phyloP scores from a whole-genome alignment of 2,113 vertebrate species.

The Engraulis encrasicolus region DNA sequence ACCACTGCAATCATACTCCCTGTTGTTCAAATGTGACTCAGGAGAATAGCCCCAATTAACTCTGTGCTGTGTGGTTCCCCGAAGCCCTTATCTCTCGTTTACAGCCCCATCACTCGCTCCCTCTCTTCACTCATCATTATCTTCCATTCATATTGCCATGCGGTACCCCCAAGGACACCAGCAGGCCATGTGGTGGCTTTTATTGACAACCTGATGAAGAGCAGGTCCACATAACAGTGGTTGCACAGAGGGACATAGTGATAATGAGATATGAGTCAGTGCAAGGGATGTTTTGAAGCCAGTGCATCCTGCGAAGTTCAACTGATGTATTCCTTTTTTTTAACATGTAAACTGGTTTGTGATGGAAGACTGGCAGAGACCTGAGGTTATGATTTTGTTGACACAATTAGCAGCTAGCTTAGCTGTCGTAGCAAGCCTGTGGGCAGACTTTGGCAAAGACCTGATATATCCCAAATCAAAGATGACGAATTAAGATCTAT shows the following conservation, averaged over 20 bases:
- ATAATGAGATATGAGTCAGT: neutral
- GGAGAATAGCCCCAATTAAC: neutral
- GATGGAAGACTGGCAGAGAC: neutral
- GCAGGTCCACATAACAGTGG: no score
- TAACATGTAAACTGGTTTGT: neutral
- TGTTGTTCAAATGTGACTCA: neutral
- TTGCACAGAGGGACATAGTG: neutral
- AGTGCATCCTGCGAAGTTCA: neutral
- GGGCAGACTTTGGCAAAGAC: no score
- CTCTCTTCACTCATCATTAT: neutral
- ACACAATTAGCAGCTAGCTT: neutral
- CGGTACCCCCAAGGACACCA: neutral
- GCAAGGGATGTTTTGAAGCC: neutral
- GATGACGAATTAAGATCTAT: no score
- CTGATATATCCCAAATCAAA: no score
- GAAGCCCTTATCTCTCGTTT: neutral
- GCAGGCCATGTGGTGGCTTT: neutral
- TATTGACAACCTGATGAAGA: neutral
- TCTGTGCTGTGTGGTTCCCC: neutral
- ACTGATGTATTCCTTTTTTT: neutral
- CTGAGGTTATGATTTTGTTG: neutral
- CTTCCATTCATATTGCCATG: neutral
- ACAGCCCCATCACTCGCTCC: neutral
- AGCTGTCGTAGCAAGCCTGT: no score
- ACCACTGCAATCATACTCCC: neutral